Conservation (phyloP, 2,113 vertebrate genomes). For the Columba livia region DNA sequence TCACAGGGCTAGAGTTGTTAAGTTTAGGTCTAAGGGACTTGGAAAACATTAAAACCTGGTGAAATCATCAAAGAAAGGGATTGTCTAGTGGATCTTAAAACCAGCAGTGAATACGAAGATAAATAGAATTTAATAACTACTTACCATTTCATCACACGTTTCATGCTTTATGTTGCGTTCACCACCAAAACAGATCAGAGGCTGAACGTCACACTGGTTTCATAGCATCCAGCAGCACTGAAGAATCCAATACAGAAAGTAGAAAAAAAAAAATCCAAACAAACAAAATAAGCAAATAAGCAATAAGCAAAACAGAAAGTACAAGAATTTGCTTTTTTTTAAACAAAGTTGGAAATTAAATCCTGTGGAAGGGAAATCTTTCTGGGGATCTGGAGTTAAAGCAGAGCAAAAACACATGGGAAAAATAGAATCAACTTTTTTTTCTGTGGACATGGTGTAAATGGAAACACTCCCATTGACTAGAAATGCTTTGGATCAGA, state of each 20-base stretch:
- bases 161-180: background rate
- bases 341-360: background rate
- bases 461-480: background rate
- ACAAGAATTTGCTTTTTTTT: background rate
- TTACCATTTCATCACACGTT: background rate
- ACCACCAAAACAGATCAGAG: background rate
- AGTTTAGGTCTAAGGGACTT: background rate
- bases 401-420: background rate
- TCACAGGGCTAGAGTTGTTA: background rate
- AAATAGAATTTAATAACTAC: background rate
- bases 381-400: background rate
- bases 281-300: background rate
- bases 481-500: background rate
- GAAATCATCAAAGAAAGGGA: background rate
- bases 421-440: fast-evolving
- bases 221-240: background rate
- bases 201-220: background rate
- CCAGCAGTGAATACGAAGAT: background rate
- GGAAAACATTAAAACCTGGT: background rate
- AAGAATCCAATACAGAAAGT: background rate
- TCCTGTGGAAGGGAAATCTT: background rate
- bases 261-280: background rate
- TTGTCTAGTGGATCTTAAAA: background rate
- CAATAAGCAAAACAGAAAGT: background rate
- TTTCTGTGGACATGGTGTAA: background rate